Base-by-base conservation (phyloP, 2,888 invertebrate species). In the Eledona agricola region DNA sequence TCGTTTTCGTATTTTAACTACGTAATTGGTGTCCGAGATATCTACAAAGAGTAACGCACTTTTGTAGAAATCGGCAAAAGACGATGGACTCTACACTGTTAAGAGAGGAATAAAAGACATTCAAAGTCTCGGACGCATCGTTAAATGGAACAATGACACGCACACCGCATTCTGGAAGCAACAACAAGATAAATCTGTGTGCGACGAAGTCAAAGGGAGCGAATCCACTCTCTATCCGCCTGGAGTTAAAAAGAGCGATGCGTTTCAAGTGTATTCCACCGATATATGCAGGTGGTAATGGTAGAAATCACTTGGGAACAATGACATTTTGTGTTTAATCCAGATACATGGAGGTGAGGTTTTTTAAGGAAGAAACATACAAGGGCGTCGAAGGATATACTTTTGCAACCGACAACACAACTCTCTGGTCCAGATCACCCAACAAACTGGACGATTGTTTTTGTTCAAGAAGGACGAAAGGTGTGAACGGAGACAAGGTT, bases 171-270 rank as follows among this genome's bases (percentile, higher is more conserved):
- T 13, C 19, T 47, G 47, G 47, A 6, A 17, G 10, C 16, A 7
- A 28, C 10, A 9, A 13, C 6, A 13, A 6, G 10, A 13, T 5
- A 47, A 28, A 5, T 15, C 19, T 11, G 60, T 56, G 0, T 85
- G 85, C 60, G 79, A 80, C 0, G 65, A 63, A 59, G 71, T 85
- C 20, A 77, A 75, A 50, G 85, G 85, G 0, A 78, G 80, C 0
- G 84, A 85, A 63, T 71, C 80, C 0, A 72, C 83, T 0, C 79
- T 88, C 20, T 89, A 82, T 72, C 79, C 84, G 0, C 90, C 90
- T 0, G 83, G 84, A 55, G 58, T 79, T 2, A 71, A 79, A 15
- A 76, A 77, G 0, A 75, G 80, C 3, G 74, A 76, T 0, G 73
- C 76, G 13, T 59, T 83, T 12, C 76, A 78, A 66, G 80, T 83